A percentile compares a stretch with the other conserved stretches of the same genome.
These are phyloP conservation scores for Dendropsophus ebraccatus DNA, from an alignment of 2,113 vertebrate genomes.

Conservation along the genomic window DNA sequence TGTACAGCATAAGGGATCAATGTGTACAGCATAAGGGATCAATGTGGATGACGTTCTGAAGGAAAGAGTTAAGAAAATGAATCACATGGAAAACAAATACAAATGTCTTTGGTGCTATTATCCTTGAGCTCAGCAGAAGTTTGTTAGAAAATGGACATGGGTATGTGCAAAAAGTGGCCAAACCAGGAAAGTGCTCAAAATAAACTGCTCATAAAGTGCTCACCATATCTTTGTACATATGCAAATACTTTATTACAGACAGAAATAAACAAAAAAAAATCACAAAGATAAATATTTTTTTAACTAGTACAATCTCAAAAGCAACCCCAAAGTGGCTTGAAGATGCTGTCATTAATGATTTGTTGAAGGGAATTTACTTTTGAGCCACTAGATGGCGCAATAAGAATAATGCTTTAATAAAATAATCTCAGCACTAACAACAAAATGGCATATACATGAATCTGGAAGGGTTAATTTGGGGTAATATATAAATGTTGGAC, in stretches of 20 bases:
- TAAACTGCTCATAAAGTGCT: no score
- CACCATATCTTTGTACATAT: no score
- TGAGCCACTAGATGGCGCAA: conserved; percentile 71
- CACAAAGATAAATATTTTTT: neutral
- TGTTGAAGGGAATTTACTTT: neutral
- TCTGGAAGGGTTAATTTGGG: conserved; percentile 48
- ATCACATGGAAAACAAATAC: no score
- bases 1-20: no score
- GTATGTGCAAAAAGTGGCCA: neutral
- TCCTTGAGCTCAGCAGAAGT: no score
- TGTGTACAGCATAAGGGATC: no score
- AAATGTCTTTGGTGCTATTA: no score
- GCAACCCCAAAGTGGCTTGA: neutral
- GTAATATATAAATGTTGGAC: neutral
- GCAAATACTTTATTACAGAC: neutral
- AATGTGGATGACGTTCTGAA: no score
- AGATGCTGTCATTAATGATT: neutral
- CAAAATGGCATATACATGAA: conserved; percentile 59
- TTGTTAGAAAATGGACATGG: no score
- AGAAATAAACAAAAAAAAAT: neutral
- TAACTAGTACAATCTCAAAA: neutral
- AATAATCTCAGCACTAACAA: neutral
- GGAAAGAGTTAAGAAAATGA: no score
- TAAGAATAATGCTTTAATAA: conserved; percentile 66
- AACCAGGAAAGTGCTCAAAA: no score